Evolutionary conservation across 2,113 vertebrate genomes (phyloP).

Genomic region (Amblyornis subalaris): DNA sequence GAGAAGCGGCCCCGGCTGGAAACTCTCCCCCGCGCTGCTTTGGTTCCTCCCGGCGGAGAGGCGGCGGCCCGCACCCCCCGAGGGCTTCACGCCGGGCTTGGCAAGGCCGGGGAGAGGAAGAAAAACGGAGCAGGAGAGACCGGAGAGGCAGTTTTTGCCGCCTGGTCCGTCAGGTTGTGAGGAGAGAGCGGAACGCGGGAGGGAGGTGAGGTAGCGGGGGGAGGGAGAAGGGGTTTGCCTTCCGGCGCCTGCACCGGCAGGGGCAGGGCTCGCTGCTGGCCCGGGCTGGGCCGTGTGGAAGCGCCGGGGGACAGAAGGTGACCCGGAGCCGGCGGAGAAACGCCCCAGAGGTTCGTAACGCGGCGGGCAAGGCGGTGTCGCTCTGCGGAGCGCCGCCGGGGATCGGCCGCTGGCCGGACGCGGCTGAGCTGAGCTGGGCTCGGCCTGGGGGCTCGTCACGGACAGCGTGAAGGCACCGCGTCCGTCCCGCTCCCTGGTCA

Average conservation of each 20-base stretch:
- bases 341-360: fast-evolving
- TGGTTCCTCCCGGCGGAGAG: neutral
- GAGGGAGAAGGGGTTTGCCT: fast-evolving
- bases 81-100: fast-evolving
- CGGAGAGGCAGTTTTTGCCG: fast-evolving
- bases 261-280: fast-evolving
- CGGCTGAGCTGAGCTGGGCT: too few relatives aligned
- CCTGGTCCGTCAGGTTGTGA: fast-evolving
- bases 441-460: fast-evolving
- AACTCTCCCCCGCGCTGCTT: neutral
- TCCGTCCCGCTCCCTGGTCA: fast-evolving
- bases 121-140: fast-evolving
- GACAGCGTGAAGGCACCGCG: neutral
- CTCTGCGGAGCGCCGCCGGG: neutral
- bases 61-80: fast-evolving
- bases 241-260: fast-evolving
- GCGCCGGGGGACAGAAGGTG: fast-evolving
- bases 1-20: fast-evolving
- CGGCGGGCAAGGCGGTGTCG: fast-evolving
- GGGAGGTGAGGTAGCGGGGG: neutral
- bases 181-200: neutral
- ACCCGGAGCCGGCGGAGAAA: fast-evolving
- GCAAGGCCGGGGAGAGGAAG: fast-evolving
- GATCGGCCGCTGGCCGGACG: too few relatives aligned
- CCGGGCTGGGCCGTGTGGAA: fast-evolving